Conservation (phyloP, 2,113 vertebrate genomes). For the Miniopterus natalensis region DNA sequence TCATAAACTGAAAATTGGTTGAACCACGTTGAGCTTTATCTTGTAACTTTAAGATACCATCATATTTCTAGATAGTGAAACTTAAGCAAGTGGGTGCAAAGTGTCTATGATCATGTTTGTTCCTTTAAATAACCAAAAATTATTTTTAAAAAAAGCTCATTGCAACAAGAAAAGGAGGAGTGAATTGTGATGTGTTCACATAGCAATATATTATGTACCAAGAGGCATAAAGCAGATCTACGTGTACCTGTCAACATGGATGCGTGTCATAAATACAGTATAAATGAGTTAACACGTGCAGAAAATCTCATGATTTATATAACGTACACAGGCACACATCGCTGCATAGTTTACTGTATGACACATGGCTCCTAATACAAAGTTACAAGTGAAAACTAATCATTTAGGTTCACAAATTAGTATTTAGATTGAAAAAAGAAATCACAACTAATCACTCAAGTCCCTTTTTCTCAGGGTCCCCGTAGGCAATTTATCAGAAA, state of each 20-base stretch:
- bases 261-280: background rate
- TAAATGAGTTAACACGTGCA: background rate
- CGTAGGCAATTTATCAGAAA: background rate
- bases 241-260: background rate
- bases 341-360: background rate
- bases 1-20: background rate
- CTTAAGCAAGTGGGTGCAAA: background rate
- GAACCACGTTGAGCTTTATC: background rate
- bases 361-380: background rate
- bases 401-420: background rate
- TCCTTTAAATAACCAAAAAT: background rate
- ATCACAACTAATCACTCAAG: background rate
- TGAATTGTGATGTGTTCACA: background rate
- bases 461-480: background rate
- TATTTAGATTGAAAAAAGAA: conserved; percentile 36
- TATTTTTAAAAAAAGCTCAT: background rate
- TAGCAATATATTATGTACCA: background rate
- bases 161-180: background rate
- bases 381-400: conserved; percentile 18
- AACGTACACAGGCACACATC: background rate
- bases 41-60: background rate
- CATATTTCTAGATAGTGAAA: conserved; percentile 10
- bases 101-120: background rate
- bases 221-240: background rate
- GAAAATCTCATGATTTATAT: background rate